A percentile compares a stretch with the other conserved stretches of the same genome.
Evolutionary conservation across 2,888 invertebrate genomes (phyloP).

Genomic region (Xanthorhoe spadicearia): DNA sequence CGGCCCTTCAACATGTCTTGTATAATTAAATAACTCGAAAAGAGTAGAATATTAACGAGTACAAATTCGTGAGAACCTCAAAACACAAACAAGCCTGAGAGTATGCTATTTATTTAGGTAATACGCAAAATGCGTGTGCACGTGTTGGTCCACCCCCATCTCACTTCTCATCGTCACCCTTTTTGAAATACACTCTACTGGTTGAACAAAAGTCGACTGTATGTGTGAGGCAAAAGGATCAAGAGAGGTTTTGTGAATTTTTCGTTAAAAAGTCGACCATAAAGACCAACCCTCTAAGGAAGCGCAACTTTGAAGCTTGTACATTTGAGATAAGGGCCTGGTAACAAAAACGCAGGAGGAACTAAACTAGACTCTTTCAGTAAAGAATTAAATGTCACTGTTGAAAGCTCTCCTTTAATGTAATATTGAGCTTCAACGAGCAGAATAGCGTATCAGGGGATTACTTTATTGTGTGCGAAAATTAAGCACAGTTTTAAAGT

Average conservation of each 20-base stretch:
- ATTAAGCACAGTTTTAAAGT: conserved; percentile 63
- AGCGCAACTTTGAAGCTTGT: conserved; percentile 52
- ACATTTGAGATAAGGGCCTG: conserved; percentile 32
- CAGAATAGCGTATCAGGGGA: conserved; percentile 60
- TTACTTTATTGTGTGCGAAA: conserved; percentile 76
- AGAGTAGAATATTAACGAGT: conserved; percentile 49
- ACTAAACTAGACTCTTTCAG: conserved; percentile 67
- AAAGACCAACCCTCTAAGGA: conserved; percentile 31
- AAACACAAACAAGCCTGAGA: conserved; percentile 63
- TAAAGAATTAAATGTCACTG: conserved; percentile 82
- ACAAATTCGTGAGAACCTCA: conserved; percentile 73
- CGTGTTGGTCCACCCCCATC: conserved; percentile 68
- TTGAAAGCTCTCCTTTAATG: conserved; percentile 77
- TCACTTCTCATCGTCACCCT: conserved; percentile 48
- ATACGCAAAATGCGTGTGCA: conserved; percentile 80
- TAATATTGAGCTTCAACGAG: conserved; percentile 73
- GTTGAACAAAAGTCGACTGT: conserved; percentile 46
- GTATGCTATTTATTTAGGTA: conserved; percentile 79
- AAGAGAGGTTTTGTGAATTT: conserved; percentile 30
- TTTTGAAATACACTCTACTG: conserved; percentile 28
- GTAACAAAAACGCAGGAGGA: conserved; percentile 38
- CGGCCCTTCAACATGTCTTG: conserved; percentile 1
- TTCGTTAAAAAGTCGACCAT: conserved; percentile 39
- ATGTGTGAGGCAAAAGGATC: conserved; percentile 28
- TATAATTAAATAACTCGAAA: conserved; percentile 18